Percentiles rank a stretch among this genome's conserved stretches.
Conservation (phyloP, 2,113 vertebrate species). For the Geococcyx californianus region DNA sequence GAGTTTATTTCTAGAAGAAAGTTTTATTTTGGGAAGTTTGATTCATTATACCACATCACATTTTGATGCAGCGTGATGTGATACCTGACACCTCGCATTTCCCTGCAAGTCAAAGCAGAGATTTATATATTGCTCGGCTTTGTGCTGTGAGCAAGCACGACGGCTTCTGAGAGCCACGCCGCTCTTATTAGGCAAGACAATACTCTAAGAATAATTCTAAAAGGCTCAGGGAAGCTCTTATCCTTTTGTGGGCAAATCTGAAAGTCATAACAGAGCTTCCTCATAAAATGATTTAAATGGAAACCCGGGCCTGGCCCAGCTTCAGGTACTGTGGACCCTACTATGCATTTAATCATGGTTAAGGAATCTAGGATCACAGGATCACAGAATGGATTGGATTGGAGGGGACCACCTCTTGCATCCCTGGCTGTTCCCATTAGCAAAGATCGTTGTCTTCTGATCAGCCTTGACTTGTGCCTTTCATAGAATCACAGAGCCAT, state of each 20-base stretch:
- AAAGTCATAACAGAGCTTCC: neutral
- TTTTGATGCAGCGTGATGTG: neutral
- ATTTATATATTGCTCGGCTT: neutral
- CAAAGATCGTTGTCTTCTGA: too few species aligned
- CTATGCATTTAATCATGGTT: neutral
- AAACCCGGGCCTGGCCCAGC: neutral
- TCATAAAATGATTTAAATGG: neutral
- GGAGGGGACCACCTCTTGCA: too few species aligned
- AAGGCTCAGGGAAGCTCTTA: neutral
- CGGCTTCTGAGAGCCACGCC: neutral
- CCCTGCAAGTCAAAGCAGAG: neutral
- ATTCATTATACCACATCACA: neutral
- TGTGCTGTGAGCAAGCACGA: neutral
- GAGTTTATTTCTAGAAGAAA: conserved; percentile 14
- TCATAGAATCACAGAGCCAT: too few species aligned
- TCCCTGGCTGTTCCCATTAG: too few species aligned
- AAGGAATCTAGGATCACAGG: neutral
- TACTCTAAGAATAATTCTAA: neutral
- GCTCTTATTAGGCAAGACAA: neutral
- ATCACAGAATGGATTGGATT: too few species aligned
- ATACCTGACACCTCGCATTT: neutral
- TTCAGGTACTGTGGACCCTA: neutral
- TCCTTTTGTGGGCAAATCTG: neutral
- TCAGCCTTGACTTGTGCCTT: too few species aligned
- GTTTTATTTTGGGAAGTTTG: conserved; percentile 28